Conservation (phyloP, 2,113 vertebrate genomes). For the Eidolon helvum region DNA sequence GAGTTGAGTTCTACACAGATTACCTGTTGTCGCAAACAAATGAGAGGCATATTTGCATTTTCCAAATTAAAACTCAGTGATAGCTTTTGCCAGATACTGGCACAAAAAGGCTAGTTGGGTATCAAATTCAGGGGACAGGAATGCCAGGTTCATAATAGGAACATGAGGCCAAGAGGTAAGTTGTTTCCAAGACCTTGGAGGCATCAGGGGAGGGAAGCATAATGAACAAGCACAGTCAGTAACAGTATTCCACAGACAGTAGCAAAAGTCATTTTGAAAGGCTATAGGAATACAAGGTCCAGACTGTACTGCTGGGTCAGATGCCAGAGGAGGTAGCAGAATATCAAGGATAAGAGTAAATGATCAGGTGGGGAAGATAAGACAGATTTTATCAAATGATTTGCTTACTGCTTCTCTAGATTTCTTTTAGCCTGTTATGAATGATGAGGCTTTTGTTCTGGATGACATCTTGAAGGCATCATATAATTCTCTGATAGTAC, state of each 20-base stretch:
- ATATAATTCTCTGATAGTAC: neutral
- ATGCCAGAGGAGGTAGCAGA: neutral
- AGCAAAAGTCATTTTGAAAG: neutral
- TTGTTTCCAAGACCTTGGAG: neutral
- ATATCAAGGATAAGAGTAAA: neutral
- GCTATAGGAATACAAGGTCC: neutral
- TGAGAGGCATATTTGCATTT: slow-evolving; percentile 46
- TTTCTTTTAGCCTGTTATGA: neutral
- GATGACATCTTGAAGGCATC: neutral
- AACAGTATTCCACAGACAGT: neutral
- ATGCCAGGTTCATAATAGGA: neutral
- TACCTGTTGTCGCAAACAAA: neutral
- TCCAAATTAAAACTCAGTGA: slow-evolving; percentile 45
- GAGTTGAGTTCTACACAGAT: neutral
- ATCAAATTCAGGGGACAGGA: neutral
- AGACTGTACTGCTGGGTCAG: neutral
- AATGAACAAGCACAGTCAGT: neutral
- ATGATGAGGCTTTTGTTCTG: neutral
- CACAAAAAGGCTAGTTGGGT: neutral
- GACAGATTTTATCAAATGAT: neutral
- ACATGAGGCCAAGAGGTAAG: neutral
- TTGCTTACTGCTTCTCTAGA: neutral
- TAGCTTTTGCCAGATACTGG: neutral
- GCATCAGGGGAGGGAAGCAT: neutral
- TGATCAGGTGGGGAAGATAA: neutral